Percentiles rank a stretch among this genome's conserved stretches.
Conservation (phyloP, 2,888 invertebrate genomes). For the Schizaphis graminum region DNA sequence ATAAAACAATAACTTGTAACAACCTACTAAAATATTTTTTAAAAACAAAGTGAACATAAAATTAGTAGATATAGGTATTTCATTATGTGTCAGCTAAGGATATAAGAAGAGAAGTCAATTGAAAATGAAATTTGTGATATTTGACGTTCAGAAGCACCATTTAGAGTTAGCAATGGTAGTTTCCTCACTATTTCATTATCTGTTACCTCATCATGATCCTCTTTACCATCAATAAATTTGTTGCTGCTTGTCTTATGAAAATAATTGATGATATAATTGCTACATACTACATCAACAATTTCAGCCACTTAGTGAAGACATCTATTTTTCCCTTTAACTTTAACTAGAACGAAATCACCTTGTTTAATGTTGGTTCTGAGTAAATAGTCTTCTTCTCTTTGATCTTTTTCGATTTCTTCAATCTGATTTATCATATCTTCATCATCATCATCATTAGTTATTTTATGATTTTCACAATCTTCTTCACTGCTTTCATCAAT, state of each 20-base stretch:
- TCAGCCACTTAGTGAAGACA: slow-evolving; percentile 5
- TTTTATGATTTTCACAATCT: background rate
- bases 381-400: slow-evolving; percentile 18
- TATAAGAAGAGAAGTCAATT: background rate
- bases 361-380: slow-evolving; percentile 3
- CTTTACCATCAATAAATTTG: slow-evolving; percentile 1
- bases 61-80: background rate
- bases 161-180: background rate
- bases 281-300: background rate
- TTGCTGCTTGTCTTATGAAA: background rate
- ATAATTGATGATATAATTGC: slow-evolving; percentile 21
- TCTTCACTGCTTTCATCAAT: slow-evolving; percentile 10
- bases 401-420: background rate
- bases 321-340: background rate
- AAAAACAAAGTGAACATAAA: background rate
- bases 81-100: background rate
- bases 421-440: background rate
- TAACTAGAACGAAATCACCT: background rate
- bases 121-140: slow-evolving; percentile 5
- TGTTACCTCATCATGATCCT: background rate
- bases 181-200: slow-evolving; percentile 2
- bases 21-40: no score
- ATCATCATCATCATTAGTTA: background rate
- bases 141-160: background rate
- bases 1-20: background rate